Conservation (phyloP, 2,113 vertebrate genomes). For the Polyodon spathula region DNA sequence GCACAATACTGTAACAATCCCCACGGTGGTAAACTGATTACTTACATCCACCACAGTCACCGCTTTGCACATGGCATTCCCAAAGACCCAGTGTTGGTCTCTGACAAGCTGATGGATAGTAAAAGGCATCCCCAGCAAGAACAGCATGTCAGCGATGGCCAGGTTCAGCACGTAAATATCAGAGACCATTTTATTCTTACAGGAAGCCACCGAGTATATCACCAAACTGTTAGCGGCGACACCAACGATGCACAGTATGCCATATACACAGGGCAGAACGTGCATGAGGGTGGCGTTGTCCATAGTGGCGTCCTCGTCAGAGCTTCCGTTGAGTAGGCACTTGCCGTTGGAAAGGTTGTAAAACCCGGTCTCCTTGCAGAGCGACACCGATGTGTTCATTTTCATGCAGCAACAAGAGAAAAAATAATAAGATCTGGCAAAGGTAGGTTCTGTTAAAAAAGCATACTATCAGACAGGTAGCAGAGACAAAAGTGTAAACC, state of each 20-base stretch:
- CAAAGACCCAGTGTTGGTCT: constrained; percentile 65
- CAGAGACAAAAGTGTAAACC: too few relatives aligned
- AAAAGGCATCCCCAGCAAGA: constrained; percentile 67
- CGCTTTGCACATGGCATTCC: constrained; percentile 65
- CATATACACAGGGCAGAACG: constrained; percentile 61
- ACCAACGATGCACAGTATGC: constrained; percentile 56
- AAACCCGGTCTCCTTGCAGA: constrained; percentile 32
- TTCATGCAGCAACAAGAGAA: not conserved
- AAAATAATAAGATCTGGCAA: too few relatives aligned
- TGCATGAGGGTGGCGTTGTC: constrained; percentile 61
- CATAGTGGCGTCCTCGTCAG: constrained; percentile 23
- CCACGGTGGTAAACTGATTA: constrained; percentile 70
- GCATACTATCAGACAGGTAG: too few relatives aligned
- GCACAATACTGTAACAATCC: constrained; percentile 62
- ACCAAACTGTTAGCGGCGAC: constrained; percentile 61
- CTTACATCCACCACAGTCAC: constrained; percentile 68
- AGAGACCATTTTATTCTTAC: constrained; percentile 67
- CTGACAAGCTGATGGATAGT: constrained; percentile 68
- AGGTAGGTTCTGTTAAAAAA: too few relatives aligned
- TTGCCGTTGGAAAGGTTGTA: constrained; percentile 29
- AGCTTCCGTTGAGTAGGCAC: constrained; percentile 27
- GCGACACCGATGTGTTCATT: constrained; percentile 45
- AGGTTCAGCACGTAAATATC: constrained; percentile 67
- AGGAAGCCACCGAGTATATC: constrained; percentile 58
- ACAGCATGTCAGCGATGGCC: constrained; percentile 65